Evolutionary conservation across 1,140 invertebrate species (phyloP).

Genomic region (Trinorchestia longiramus): DNA sequence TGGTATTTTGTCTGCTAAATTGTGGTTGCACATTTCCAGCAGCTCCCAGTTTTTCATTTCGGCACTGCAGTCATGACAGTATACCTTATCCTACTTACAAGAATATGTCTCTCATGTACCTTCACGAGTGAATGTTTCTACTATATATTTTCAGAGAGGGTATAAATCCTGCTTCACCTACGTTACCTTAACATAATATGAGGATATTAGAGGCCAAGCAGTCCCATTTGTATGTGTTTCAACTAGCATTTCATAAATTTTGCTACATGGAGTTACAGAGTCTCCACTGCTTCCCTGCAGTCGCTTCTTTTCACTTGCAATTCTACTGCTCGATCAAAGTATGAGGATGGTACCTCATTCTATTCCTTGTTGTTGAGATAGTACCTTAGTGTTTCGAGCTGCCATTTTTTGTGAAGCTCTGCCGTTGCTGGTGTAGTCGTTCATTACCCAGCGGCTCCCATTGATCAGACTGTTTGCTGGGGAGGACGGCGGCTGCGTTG

Average conservation of each 20-base stretch:
- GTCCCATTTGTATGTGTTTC: not conserved
- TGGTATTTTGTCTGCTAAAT: not conserved
- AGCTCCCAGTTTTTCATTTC: not conserved
- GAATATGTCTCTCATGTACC: not conserved
- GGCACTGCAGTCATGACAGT: not conserved
- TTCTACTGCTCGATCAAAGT: not conserved
- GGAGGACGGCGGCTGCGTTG: not conserved
- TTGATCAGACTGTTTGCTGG: constrained; percentile 50
- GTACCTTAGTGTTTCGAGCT: not conserved
- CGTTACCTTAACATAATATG: not conserved
- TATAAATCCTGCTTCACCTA: not conserved
- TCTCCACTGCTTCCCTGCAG: not conserved
- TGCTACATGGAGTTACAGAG: not conserved
- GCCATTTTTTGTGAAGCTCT: constrained; percentile 35
- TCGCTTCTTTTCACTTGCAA: not conserved
- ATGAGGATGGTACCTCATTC: constrained; percentile 12
- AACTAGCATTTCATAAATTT: not conserved
- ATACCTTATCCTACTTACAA: not conserved
- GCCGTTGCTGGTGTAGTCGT: not conserved
- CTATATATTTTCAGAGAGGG: not conserved
- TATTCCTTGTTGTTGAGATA: constrained; percentile 26
- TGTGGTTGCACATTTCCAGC: not conserved
- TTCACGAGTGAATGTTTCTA: not conserved
- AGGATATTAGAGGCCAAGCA: not conserved
- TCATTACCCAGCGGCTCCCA: constrained; percentile 21